These are phyloP conservation scores for Gymnocephalus cernua DNA, from an alignment of 2,113 vertebrate genomes.

Conservation along the genomic window DNA sequence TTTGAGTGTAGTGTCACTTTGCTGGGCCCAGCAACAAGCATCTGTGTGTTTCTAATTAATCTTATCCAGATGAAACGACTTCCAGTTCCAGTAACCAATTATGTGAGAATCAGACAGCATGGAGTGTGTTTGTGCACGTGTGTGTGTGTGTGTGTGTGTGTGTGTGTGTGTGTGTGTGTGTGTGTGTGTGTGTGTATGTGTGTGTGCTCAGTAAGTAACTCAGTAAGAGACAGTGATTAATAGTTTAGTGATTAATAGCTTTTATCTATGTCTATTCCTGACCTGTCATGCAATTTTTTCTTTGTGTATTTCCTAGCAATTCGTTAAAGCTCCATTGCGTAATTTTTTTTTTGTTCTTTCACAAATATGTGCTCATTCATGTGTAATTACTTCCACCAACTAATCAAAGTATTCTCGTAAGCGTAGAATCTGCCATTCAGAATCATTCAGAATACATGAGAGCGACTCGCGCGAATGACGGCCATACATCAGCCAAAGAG, in stretches of 20 bases:
- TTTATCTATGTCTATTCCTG: conserved; percentile 23
- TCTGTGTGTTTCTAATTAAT: conserved; percentile 11
- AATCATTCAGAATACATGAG: too few species aligned
- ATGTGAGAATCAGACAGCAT: conserved; percentile 26
- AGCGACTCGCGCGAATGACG: too few species aligned
- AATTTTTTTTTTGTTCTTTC: too few species aligned
- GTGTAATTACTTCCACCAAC: too few species aligned
- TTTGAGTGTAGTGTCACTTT: conserved; percentile 24
- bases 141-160: background rate
- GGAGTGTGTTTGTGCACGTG: conserved; percentile 1
- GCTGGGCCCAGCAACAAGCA: background rate
- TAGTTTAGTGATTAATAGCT: conserved; percentile 20
- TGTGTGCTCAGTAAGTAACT: too few species aligned
- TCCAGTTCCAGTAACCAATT: background rate
- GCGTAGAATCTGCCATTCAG: too few species aligned
- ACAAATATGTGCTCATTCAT: too few species aligned
- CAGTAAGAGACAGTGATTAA: conserved; percentile 19
- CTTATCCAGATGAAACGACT: conserved; percentile 9
- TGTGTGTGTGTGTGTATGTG: background rate
- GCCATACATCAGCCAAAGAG: too few species aligned
- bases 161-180: background rate
- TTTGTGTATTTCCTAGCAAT: conserved; percentile 4
- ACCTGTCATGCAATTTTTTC: conserved; percentile 23
- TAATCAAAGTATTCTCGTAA: too few species aligned
- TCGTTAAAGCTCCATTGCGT: too few species aligned